Conservation (phyloP, 2,797 vertebrate species). For the Rachycentron canadum region DNA sequence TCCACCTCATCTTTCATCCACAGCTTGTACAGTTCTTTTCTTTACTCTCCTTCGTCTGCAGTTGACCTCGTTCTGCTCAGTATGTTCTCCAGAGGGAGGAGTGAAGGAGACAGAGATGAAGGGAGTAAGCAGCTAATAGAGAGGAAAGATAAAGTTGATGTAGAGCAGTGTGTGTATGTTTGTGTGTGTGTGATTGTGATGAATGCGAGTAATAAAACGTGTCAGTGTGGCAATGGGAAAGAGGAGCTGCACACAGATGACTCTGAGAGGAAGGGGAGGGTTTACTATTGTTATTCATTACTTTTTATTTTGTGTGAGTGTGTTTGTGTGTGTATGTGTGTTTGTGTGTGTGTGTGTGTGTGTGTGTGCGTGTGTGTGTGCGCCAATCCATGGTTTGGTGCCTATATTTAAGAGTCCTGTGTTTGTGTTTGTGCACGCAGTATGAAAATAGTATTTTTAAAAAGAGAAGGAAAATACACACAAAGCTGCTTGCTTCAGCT, state of each 20-base stretch:
- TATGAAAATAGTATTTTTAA: conserved; percentile 15
- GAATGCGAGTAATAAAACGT: conserved; percentile 76
- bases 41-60: conserved; percentile 30
- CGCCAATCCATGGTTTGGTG: not conserved
- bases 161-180: conserved; percentile 41
- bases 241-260: conserved; percentile 36
- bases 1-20: conserved; percentile 41
- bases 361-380: conserved; percentile 15
- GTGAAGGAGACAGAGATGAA: conserved; percentile 71
- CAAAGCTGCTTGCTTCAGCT: not conserved
- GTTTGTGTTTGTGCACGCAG: not conserved
- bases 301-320: conserved; percentile 28
- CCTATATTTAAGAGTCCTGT: not conserved
- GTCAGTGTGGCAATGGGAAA: conserved; percentile 41
- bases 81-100: conserved; percentile 58
- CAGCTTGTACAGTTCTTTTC: conserved; percentile 35
- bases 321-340: conserved; percentile 7
- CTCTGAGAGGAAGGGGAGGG: conserved; percentile 31
- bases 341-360: conserved; percentile 13
- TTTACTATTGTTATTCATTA: conserved; percentile 56
- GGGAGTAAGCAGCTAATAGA: conserved; percentile 70
- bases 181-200: conserved; percentile 46
- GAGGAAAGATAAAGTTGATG: conserved; percentile 76
- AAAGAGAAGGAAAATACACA: not conserved
- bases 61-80: conserved; percentile 70